Conservation (phyloP, 2,113 vertebrate genomes). For the Bolborhynchus lineola region DNA sequence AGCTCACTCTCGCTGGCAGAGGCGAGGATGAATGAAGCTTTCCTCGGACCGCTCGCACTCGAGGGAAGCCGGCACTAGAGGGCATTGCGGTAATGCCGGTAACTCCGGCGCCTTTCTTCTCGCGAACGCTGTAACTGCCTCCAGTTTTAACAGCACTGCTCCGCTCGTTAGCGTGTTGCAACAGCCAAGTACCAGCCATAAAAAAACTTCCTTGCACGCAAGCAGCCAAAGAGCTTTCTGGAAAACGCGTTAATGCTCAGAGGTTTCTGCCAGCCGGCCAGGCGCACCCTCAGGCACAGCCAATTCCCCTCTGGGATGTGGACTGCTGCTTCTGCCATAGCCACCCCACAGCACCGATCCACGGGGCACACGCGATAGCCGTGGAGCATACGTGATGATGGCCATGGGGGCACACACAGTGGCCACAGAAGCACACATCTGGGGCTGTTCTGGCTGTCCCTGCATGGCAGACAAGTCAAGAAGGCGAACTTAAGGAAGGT, state of each 20-base stretch:
- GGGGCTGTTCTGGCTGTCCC: not conserved
- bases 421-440: not conserved
- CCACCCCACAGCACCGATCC: too few relatives aligned
- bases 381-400: not conserved
- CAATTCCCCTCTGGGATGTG: rapidly evolving
- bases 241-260: rapidly evolving
- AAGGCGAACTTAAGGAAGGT: not conserved
- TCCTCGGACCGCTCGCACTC: not conserved
- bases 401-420: not conserved
- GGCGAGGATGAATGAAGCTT: not conserved
- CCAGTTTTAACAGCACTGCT: not conserved
- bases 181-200: not conserved
- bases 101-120: not conserved
- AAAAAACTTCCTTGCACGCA: rapidly evolving
- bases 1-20: not conserved
- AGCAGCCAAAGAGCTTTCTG: not conserved
- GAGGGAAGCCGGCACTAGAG: not conserved
- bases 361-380: not conserved
- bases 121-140: not conserved
- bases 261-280: not conserved
- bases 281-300: rapidly evolving
- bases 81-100: not conserved
- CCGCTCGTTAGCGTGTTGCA: not conserved
- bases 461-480: rapidly evolving
- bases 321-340: rapidly evolving